These are phyloP conservation scores for Drosophila sordidapex DNA, from an alignment of 2,888 invertebrate species.

Conservation along the genomic window DNA sequence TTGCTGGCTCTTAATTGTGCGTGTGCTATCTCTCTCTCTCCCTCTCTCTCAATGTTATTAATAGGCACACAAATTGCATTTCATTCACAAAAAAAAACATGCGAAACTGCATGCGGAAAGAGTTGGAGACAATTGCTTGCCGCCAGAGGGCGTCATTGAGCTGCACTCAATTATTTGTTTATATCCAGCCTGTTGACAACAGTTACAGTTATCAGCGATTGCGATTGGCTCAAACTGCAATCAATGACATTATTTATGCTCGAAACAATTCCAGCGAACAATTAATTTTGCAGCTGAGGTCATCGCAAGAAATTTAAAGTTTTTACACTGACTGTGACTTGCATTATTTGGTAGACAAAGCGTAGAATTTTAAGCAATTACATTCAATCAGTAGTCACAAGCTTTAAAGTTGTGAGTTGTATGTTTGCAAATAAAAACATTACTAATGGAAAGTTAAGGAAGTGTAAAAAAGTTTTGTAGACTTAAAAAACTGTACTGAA, in stretches of 20 bases:
- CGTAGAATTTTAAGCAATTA: slow-evolving; percentile 37
- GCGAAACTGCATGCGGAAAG: slow-evolving; percentile 2
- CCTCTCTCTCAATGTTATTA: slow-evolving; percentile 18
- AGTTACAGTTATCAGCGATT: background rate
- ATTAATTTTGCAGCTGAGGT: slow-evolving; percentile 1
- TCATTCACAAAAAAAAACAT: slow-evolving; percentile 57
- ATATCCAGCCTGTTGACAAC: background rate
- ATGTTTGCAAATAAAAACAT: background rate
- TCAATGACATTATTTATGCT: slow-evolving; percentile 49
- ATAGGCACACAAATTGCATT: slow-evolving; percentile 37
- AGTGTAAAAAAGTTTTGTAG: too few species aligned
- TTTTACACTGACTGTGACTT: slow-evolving; percentile 10
- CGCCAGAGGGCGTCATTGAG: slow-evolving; percentile 44
- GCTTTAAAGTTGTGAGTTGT: background rate
- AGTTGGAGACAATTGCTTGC: slow-evolving; percentile 5
- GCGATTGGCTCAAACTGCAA: slow-evolving; percentile 43
- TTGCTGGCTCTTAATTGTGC: slow-evolving; percentile 48
- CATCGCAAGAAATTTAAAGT: slow-evolving; percentile 27
- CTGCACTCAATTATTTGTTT: background rate
- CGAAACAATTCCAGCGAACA: background rate
- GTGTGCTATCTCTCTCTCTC: slow-evolving; percentile 4
- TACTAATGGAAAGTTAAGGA: background rate
- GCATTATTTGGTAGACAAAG: slow-evolving; percentile 22
- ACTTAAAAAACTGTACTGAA: background rate
- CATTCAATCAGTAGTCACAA: slow-evolving; percentile 14